A percentile compares a stretch with the other conserved stretches of the same genome.
phyloP scores from a whole-genome alignment of 2,888 invertebrate genomes.

The Mayetiola destructor region DNA sequence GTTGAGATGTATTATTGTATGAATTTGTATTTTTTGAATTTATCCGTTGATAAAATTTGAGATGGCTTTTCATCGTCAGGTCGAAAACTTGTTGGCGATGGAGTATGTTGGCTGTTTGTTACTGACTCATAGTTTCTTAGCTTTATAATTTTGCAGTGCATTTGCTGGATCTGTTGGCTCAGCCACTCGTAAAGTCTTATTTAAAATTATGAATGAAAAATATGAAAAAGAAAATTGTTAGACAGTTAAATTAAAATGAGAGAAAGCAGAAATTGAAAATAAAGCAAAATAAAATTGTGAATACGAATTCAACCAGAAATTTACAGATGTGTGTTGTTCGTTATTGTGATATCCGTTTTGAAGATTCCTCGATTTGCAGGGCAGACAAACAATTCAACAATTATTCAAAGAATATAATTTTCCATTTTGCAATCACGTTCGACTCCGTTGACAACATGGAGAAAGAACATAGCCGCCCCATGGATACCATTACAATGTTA shows the following conservation, averaged over 20 bases:
- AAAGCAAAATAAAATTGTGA: too few species aligned
- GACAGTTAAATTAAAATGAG: conserved; percentile 13
- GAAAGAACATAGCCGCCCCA: too few species aligned
- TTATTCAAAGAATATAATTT: background rate
- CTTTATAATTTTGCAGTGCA: background rate
- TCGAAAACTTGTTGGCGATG: background rate
- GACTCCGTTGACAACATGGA: too few species aligned
- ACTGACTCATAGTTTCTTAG: background rate
- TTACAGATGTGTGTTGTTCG: too few species aligned
- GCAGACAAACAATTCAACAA: conserved; percentile 6
- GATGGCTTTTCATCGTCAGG: background rate
- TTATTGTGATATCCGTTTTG: too few species aligned
- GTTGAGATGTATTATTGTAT: background rate
- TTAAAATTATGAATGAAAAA: conserved; percentile 3
- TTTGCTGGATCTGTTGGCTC: background rate
- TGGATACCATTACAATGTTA: too few species aligned
- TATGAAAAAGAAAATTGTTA: conserved; percentile 6
- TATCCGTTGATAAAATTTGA: background rate
- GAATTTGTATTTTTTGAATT: background rate
- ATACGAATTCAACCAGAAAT: background rate
- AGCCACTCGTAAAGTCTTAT: conserved; percentile 10
- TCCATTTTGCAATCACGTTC: too few species aligned
- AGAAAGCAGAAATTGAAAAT: too few species aligned
- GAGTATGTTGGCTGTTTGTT: background rate
- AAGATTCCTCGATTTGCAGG: too few species aligned